Evolutionary conservation across 2,113 vertebrate species (phyloP), one percentile per base, ranked within the genome.

Genomic region (Sorex araneus): DNA sequence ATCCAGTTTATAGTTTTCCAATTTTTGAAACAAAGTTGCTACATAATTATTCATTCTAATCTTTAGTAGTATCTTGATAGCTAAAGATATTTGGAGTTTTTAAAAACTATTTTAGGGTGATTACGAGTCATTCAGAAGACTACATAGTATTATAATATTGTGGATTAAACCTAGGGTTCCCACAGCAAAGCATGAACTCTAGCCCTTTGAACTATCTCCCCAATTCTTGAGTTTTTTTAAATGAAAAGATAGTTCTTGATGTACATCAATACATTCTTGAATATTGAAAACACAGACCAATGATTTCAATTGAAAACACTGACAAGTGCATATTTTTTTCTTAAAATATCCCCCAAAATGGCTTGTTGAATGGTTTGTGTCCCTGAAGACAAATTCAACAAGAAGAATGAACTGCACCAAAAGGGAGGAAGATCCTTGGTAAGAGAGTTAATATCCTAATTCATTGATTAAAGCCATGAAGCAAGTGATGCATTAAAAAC

Each of bases 1-100:
- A 16, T 60, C 47, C 30, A 60, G 54, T 47, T 64, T 84, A 60
- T 16, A 74, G 12, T 84, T 84, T 87, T 92, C 91, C 40, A 76
- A 50, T 89, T 66, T 91, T 91, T 91, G 45, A 97, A 94, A 80
- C 77, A 34, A 89, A 89, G 32, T 71, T 90, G 28, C 87, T 82
- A 23, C 32, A 81, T 12, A 94, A 81, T 79, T 60, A 87, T 90
- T 90, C 18, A 85, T 82, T 95, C 83, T 92, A 57, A 79, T 89
- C 92, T 92, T 89, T 50, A 93, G 34, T 73, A 85, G 45, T 63
- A 77, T 84, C 54, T 83, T 92, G 34, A 91, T 87, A 36, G 67
- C 8, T n/a, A 90, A 60, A 60, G 75, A 13, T 91, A 92, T 90
- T 86, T 90, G 88, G 75, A 90, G 28, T 70, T 82, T 57, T 23